A percentile compares a stretch with the other conserved stretches of the same genome.
Conservation (phyloP, 1,140 invertebrate species). For the Bombus affinis region DNA sequence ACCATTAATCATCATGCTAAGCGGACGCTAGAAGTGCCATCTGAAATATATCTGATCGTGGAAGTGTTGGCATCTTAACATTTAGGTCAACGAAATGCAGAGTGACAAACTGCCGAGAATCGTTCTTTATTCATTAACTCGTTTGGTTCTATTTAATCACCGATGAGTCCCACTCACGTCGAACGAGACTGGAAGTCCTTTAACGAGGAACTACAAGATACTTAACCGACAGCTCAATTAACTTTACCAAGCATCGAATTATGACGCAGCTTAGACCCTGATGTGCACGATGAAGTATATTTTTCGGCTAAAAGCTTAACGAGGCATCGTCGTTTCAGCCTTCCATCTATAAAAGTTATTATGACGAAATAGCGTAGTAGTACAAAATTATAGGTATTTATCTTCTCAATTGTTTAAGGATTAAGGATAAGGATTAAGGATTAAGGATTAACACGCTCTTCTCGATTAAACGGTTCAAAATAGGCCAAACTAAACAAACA, state of each 20-base stretch:
- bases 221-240: not conserved
- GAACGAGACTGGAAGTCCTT: not conserved
- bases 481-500: too few relatives aligned
- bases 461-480: too few relatives aligned
- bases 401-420: too few relatives aligned
- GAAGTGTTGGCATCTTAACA: not conserved
- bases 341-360: too few relatives aligned
- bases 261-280: not conserved
- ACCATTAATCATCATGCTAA: not conserved
- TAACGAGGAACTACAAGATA: not conserved
- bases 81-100: not conserved
- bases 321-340: not conserved
- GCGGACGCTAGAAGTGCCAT: too few relatives aligned
- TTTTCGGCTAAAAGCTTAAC: too few relatives aligned
- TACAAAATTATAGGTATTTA: too few relatives aligned
- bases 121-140: slow-evolving; percentile 1
- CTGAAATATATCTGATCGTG: slow-evolving; percentile 4
- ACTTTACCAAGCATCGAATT: not conserved
- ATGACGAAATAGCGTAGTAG: too few relatives aligned
- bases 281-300: not conserved
- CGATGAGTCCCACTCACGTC: not conserved
- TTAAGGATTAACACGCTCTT: too few relatives aligned
- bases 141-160: not conserved
- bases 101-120: not conserved
- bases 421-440: too few relatives aligned